phyloP scores from a whole-genome alignment of 2,113 vertebrate species.

The rat (Rattus norvegicus) region GRCr8 NC_086028.1:33251001-33251500 shows the following conservation, averaged over 20 bases:
- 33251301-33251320: not conserved
- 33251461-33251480: not conserved
- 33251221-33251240: not conserved
- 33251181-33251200: not conserved
- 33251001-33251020: not conserved
- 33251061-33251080: not conserved
- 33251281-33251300: not conserved
- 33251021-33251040: not conserved
- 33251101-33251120: not conserved
- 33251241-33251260: not conserved
- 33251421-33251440: too few species aligned
- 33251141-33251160: not conserved
- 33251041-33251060: not conserved
- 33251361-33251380: not conserved
- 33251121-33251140: not conserved
- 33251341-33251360: not conserved
- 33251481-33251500: not conserved
- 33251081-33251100: not conserved
- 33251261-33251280: not conserved
- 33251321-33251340: not conserved
- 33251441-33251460: too few species aligned
- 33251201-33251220: not conserved
- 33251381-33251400: too few species aligned
- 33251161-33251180: not conserved
- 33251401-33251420: too few species aligned